Evolutionary conservation across 2,888 invertebrate genomes (phyloP).

Genomic region (Eilema depressum): DNA sequence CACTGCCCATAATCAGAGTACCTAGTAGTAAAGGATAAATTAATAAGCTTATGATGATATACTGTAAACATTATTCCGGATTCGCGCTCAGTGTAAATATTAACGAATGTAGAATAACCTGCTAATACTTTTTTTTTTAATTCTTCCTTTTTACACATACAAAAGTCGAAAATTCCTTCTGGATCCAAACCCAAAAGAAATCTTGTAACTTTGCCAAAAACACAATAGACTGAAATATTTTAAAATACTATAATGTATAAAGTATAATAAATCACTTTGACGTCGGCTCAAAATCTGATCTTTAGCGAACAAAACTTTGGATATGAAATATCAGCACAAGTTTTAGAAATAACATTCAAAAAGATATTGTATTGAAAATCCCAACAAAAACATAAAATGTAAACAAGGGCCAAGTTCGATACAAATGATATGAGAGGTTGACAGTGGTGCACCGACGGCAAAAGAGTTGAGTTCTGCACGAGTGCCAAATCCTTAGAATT

Average conservation of each 20-base stretch:
- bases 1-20: too few relatives aligned
- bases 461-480: background rate
- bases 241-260: slow-evolving; percentile 29
- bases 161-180: too few relatives aligned
- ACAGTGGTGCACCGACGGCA: background rate
- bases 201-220: slow-evolving; percentile 29
- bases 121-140: too few relatives aligned
- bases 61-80: too few relatives aligned
- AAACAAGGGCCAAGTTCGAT: background rate
- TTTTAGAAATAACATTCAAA: slow-evolving; percentile 68
- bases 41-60: too few relatives aligned
- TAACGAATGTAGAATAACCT: too few relatives aligned
- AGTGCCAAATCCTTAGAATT: background rate
- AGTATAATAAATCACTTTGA: slow-evolving; percentile 60
- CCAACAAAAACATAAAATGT: background rate
- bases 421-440: background rate
- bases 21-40: too few relatives aligned
- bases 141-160: too few relatives aligned
- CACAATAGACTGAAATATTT: slow-evolving; percentile 36
- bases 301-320: slow-evolving; percentile 64
- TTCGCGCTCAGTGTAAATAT: too few relatives aligned
- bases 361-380: slow-evolving; percentile 69
- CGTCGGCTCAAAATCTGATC: slow-evolving; percentile 59
- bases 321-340: slow-evolving; percentile 68
- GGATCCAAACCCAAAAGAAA: too few relatives aligned